phyloP scores from a whole-genome alignment of 2,113 vertebrate genomes.

The Trematocara stigmaticum region DNA sequence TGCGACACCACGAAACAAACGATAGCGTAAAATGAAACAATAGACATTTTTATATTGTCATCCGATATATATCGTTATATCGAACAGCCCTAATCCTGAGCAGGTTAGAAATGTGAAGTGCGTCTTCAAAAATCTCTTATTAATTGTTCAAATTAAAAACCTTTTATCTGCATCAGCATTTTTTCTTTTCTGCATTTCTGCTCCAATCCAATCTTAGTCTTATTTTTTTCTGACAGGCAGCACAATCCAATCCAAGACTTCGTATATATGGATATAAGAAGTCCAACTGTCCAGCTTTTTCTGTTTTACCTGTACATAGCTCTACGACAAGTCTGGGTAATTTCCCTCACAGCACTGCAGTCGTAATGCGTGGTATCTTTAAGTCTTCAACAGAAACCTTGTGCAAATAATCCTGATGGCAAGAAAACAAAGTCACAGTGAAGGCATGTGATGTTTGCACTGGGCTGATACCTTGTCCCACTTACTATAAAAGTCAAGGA shows the following conservation, averaged over 20 bases:
- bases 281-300: not conserved
- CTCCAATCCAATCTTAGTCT: slow-evolving; percentile 2
- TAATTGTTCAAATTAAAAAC: not conserved
- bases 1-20: too few species aligned
- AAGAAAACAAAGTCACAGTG: not conserved
- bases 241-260: slow-evolving; percentile 4
- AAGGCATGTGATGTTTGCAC: slow-evolving; percentile 10
- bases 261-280: not conserved
- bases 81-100: not conserved
- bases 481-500: not conserved
- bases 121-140: not conserved
- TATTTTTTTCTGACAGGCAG: slow-evolving; percentile 10
- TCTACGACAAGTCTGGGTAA: not conserved
- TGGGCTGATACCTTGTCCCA: not conserved
- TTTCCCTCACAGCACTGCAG: not conserved
- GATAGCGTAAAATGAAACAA: too few species aligned
- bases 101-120: not conserved
- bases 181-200: not conserved
- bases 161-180: not conserved
- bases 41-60: too few species aligned
- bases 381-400: not conserved
- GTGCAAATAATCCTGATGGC: slow-evolving; percentile 7
- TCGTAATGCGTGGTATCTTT: not conserved
- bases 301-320: not conserved
- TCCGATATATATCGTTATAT: too few species aligned